Evolutionary conservation across 2,113 vertebrate species (phyloP), one percentile per base, ranked within the genome.

Genomic region (Mustela nigripes): DNA sequence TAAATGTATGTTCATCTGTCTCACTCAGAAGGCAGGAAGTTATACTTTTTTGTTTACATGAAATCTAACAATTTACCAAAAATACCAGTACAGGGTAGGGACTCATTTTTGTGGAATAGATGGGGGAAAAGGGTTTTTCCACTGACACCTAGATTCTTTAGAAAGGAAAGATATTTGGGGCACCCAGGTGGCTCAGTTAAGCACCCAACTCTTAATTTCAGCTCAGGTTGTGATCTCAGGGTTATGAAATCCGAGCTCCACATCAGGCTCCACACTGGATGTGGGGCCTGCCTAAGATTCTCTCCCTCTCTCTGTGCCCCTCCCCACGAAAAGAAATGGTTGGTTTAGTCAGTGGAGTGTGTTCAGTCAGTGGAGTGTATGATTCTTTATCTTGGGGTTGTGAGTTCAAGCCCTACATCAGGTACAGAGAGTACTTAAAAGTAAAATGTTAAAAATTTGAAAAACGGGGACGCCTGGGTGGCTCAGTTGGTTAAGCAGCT

Each of bases 31-130:
- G 14, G 63, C 62, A 92, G 31, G 2, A 10, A 24, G 50, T 85
- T 71, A 58, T 91, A 62, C 58, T 86, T 82, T 89, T 67, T 74
- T 89, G 39, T 60, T 28, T 28, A 92, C 42, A 11, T 83, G 36
- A 94, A 79, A 12, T 93, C 94, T 80, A 95, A 95, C 12, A 60
- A 94, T 56, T 56, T 56, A 56, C 53, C 53, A 56, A 56, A 56
- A 56, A 56, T 56, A 56, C 5, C 16, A 91, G 42, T 71, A 93
- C 12, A 79, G 73, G 42, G 16, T 4, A 89, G 33, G 36, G 7
- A 90, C 56, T 81, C 56, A 62, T 69, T 95, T 31, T 28, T 92
- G 19, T 79, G 18, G 67, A 92, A 84, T 45, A 93, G 71, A 71
- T 42, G 8, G 18, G 33, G 16, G 56, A 78, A 82, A 81, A 90